A percentile compares a stretch with the other conserved stretches of the same genome.
These are phyloP conservation scores for Apamea epomidion DNA, from an alignment of 2,888 invertebrate genomes.

Conservation along the genomic window DNA sequence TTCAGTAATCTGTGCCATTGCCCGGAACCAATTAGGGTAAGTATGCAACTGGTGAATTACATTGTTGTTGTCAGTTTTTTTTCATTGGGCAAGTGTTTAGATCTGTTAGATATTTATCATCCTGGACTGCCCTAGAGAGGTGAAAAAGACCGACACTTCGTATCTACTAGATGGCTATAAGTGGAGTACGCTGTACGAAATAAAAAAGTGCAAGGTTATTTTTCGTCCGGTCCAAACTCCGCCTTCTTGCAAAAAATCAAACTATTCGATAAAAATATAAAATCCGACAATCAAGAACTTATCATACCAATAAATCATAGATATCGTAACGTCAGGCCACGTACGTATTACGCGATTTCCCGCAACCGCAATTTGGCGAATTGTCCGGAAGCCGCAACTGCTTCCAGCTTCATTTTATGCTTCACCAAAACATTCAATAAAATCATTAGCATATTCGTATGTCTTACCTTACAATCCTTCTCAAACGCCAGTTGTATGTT, in stretches of 20 bases:
- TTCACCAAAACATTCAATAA: slow-evolving; percentile 10
- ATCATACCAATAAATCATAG: slow-evolving; percentile 12
- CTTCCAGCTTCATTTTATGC: slow-evolving; percentile 20
- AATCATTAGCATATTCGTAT: background rate
- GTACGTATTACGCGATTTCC: slow-evolving; percentile 12
- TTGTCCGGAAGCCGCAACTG: slow-evolving; percentile 19
- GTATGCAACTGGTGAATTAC: slow-evolving; percentile 18
- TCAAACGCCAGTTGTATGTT: slow-evolving; percentile 95
- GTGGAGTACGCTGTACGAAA: background rate
- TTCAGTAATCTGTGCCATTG: too few relatives aligned
- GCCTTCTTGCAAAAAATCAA: background rate
- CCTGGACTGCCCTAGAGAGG: background rate
- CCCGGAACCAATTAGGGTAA: slow-evolving; percentile 21
- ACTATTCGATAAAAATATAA: background rate
- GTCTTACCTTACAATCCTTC: slow-evolving; percentile 89
- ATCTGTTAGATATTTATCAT: background rate
- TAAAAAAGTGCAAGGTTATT: background rate
- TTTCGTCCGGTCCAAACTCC: background rate
- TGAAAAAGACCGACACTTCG: background rate
- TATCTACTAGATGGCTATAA: background rate
- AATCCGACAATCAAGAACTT: background rate
- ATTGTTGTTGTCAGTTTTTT: background rate
- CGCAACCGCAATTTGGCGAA: background rate
- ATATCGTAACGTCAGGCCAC: slow-evolving; percentile 18
- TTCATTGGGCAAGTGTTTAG: background rate